These are phyloP conservation scores for Oncorhynchus masou DNA, from an alignment of 2,113 vertebrate species.

Conservation along the genomic window DNA sequence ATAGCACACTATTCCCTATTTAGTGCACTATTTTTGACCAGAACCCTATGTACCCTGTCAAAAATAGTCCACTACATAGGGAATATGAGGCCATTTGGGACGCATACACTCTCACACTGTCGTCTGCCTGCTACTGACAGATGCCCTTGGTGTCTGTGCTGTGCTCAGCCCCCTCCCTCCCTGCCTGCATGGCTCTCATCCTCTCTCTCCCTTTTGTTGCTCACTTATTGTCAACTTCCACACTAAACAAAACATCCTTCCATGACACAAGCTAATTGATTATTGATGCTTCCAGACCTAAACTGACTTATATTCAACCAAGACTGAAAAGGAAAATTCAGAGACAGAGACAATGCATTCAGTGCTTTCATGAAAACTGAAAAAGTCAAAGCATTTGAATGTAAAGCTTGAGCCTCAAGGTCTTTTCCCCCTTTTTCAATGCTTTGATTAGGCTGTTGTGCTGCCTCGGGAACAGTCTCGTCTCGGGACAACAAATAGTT, in stretches of 20 bases:
- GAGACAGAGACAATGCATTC: constrained; percentile 62
- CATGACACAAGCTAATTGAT: constrained; percentile 75
- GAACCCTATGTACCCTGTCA: not conserved
- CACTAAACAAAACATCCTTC: constrained; percentile 64
- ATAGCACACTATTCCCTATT: not conserved
- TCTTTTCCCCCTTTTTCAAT: constrained; percentile 28
- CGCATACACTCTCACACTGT: constrained; percentile 12
- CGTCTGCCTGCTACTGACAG: constrained; percentile 53
- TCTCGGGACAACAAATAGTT: constrained; percentile 30
- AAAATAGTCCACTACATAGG: too few species aligned
- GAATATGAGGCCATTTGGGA: too few species aligned
- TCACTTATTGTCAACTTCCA: constrained; percentile 73
- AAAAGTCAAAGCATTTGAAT: constrained; percentile 45
- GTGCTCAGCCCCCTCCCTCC: not conserved
- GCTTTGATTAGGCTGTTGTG: constrained; percentile 26
- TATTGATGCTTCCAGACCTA: constrained; percentile 64
- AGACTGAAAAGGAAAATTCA: constrained; percentile 38
- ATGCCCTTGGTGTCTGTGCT: constrained; percentile 58
- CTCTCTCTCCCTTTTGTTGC: constrained; percentile 66
- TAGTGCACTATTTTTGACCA: not conserved
- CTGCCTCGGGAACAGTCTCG: constrained; percentile 38
- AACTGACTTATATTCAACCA: constrained; percentile 66
- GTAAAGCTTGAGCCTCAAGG: constrained; percentile 58
- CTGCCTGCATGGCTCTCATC: constrained; percentile 13
- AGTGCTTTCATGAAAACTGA: constrained; percentile 44